phyloP scores from a whole-genome alignment of 2,888 invertebrate genomes.

The Magallana nippona region DNA sequence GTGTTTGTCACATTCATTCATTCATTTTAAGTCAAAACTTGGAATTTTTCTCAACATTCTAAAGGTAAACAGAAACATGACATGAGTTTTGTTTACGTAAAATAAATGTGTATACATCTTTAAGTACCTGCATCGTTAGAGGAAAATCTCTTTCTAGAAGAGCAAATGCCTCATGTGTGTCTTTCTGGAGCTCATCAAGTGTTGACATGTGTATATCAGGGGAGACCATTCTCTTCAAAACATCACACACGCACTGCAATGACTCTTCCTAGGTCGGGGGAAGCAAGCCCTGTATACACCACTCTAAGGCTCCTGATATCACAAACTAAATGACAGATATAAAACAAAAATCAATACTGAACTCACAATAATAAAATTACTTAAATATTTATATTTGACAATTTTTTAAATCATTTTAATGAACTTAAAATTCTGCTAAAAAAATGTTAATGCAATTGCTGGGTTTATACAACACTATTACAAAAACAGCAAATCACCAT shows the following conservation, averaged over 20 bases:
- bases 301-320: conserved; percentile 6
- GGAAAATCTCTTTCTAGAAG: conserved; percentile 45
- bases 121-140: conserved; percentile 36
- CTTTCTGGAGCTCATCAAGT: neutral
- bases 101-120: no score
- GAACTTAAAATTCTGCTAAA: no score
- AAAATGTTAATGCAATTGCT: no score
- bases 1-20: conserved; percentile 7
- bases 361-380: no score
- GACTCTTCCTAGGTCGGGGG: conserved; percentile 24
- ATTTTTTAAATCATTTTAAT: no score
- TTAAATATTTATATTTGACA: no score
- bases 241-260: conserved; percentile 26
- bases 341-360: neutral
- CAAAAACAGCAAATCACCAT: no score
- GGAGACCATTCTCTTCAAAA: conserved; percentile 22
- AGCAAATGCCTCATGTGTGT: conserved; percentile 31
- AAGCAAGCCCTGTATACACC: conserved; percentile 19
- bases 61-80: no score
- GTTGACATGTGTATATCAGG: neutral
- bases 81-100: conserved; percentile 2
- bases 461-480: no score
- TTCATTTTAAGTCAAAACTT: neutral
- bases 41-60: no score
- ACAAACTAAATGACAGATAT: conserved; percentile 29